phyloP scores from a whole-genome alignment of 1,140 invertebrate species.

The Zaprionus camerounensis region DNA sequence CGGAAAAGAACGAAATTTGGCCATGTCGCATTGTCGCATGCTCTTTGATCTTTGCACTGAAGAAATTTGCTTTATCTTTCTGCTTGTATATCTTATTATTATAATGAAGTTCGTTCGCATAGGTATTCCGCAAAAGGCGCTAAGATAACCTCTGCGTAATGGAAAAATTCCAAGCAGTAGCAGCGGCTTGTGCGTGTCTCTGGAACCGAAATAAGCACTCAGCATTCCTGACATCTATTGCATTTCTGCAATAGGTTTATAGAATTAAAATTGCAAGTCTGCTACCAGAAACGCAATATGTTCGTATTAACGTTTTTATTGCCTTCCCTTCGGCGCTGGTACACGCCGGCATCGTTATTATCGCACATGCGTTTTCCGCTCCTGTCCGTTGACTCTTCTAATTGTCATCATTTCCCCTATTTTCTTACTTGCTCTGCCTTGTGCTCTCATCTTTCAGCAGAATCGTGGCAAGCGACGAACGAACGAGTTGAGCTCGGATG shows the following conservation, averaged over 20 bases:
- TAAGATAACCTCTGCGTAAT: slow-evolving; percentile 7
- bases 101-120: neutral
- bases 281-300: slow-evolving; percentile 24
- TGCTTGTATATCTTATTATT: neutral
- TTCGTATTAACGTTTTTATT: slow-evolving; percentile 27
- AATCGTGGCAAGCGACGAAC: slow-evolving; percentile 17
- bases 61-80: neutral
- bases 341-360: slow-evolving; percentile 4
- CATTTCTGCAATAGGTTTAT: slow-evolving; percentile 27
- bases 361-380: slow-evolving; percentile 22
- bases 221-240: slow-evolving; percentile 22
- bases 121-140: slow-evolving; percentile 1
- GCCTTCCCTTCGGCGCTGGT: neutral
- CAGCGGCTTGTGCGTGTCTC: slow-evolving; percentile 7
- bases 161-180: slow-evolving; percentile 6
- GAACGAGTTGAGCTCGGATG: neutral
- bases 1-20: neutral
- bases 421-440: slow-evolving; percentile 10
- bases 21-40: neutral
- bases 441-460: slow-evolving; percentile 25
- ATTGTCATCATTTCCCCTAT: slow-evolving; percentile 39
- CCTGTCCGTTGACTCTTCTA: slow-evolving; percentile 36
- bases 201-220: slow-evolving; percentile 17
- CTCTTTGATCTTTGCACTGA: neutral
- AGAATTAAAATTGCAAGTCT: slow-evolving; percentile 32